These are phyloP conservation scores for Microtus oregoni DNA, from an alignment of 2,113 vertebrate species.

Conservation along the genomic window DNA sequence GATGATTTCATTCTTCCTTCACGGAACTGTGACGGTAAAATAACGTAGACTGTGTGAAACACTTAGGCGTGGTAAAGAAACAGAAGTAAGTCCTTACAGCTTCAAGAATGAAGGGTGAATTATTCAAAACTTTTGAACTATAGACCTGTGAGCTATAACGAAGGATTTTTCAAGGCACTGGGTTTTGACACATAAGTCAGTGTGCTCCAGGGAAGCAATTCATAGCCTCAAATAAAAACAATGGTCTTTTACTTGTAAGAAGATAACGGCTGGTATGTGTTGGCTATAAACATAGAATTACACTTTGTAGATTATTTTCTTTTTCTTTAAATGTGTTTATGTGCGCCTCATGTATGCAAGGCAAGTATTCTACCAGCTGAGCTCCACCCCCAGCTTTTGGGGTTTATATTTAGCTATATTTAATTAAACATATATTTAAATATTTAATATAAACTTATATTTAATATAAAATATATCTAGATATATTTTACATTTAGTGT, in stretches of 20 bases:
- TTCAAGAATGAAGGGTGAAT: not conserved
- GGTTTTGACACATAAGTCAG: not conserved
- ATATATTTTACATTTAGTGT: not conserved
- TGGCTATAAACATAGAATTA: not conserved
- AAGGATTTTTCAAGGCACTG: not conserved
- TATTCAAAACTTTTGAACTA: slow-evolving; percentile 58
- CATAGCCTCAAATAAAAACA: not conserved
- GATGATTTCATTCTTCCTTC: not conserved
- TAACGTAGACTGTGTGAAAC: not conserved
- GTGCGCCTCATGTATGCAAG: not conserved
- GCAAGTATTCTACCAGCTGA: not conserved
- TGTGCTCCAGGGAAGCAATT: not conserved
- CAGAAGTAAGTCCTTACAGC: not conserved
- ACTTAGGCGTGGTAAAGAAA: not conserved
- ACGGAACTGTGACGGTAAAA: not conserved
- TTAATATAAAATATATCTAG: not conserved
- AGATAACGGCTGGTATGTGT: not conserved
- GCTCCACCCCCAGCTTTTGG: not conserved
- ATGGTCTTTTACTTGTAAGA: not conserved
- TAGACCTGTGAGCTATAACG: not conserved
- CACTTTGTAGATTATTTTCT: not conserved
- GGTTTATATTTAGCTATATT: not conserved
- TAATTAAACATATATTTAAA: not conserved
- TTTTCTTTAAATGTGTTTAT: not conserved
- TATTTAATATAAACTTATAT: not conserved